Conservation (phyloP, 2,113 vertebrate species). For the Lasiurus cinereus region DNA sequence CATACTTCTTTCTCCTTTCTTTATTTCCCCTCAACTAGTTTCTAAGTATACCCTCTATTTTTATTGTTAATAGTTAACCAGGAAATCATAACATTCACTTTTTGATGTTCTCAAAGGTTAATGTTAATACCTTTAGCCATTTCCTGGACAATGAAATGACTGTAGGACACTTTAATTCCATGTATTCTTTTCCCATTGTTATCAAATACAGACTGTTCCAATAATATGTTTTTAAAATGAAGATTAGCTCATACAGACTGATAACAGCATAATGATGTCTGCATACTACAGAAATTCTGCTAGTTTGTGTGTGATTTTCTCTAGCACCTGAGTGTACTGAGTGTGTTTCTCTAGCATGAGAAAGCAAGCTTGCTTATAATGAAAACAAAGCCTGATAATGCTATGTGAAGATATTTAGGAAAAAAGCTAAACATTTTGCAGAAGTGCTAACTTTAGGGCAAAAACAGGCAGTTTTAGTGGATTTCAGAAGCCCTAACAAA, state of each 20-base stretch:
- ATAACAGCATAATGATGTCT: conserved; percentile 5
- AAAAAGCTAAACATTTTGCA: neutral
- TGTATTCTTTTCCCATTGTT: neutral
- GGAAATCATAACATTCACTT: neutral
- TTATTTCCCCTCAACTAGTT: neutral
- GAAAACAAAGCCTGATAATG: neutral
- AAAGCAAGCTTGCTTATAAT: conserved; percentile 16
- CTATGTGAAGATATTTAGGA: neutral
- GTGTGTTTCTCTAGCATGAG: neutral
- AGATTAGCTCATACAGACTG: neutral
- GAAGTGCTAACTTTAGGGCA: neutral
- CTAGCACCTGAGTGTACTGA: neutral
- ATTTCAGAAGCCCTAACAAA: neutral
- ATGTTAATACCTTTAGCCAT: neutral
- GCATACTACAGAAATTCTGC: conserved; percentile 33
- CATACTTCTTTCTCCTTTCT: neutral
- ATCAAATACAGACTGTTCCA: neutral
- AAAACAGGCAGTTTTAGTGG: neutral
- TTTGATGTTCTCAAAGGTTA: neutral
- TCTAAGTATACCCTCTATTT: neutral
- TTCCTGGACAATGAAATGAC: neutral
- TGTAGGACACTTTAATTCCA: neutral
- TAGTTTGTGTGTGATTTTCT: conserved; percentile 18
- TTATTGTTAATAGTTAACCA: conserved; percentile 9
- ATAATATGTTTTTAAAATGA: neutral